These are phyloP conservation scores for Cheiracanthium punctorium DNA, from an alignment of 2,888 invertebrate genomes.

Conservation along the genomic window DNA sequence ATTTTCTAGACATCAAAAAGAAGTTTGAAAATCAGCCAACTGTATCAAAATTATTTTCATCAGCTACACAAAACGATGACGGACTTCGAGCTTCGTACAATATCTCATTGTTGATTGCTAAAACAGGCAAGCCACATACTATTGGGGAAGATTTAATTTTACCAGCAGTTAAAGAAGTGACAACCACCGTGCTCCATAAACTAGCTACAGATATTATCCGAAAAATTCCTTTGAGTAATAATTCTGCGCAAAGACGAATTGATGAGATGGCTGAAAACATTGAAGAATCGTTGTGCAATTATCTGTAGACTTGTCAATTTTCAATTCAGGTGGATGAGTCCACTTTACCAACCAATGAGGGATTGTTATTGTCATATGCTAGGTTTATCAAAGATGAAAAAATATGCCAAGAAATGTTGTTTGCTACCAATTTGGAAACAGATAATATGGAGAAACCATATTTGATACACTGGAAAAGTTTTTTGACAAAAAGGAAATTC, in stretches of 20 bases:
- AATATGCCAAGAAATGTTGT: slow-evolving; percentile 8
- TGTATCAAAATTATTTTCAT: background rate
- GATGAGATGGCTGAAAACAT: slow-evolving; percentile 61
- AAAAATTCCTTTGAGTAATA: slow-evolving; percentile 47
- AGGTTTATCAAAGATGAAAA: background rate
- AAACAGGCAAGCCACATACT: background rate
- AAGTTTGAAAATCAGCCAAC: background rate
- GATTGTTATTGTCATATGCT: background rate
- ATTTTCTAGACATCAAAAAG: background rate
- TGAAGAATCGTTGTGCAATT: slow-evolving; percentile 31
- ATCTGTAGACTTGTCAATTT: slow-evolving; percentile 23
- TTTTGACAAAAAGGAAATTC: slow-evolving; percentile 60
- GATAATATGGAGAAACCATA: slow-evolving; percentile 11
- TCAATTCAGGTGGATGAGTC: background rate
- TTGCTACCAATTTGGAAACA: slow-evolving; percentile 33
- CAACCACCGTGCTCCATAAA: slow-evolving; percentile 19
- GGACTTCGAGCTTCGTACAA: background rate
- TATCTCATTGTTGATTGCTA: background rate
- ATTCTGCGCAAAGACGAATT: slow-evolving; percentile 48
- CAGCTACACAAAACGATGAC: background rate
- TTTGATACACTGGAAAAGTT: slow-evolving; percentile 35
- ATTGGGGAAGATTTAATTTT: slow-evolving; percentile 21
- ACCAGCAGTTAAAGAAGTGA: slow-evolving; percentile 38
- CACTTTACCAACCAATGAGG: background rate
- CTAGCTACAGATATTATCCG: slow-evolving; percentile 31